These are phyloP conservation scores for Enteromius fasciolatus DNA, from an alignment of 2,797 vertebrate species.

Conservation along the genomic window DNA sequence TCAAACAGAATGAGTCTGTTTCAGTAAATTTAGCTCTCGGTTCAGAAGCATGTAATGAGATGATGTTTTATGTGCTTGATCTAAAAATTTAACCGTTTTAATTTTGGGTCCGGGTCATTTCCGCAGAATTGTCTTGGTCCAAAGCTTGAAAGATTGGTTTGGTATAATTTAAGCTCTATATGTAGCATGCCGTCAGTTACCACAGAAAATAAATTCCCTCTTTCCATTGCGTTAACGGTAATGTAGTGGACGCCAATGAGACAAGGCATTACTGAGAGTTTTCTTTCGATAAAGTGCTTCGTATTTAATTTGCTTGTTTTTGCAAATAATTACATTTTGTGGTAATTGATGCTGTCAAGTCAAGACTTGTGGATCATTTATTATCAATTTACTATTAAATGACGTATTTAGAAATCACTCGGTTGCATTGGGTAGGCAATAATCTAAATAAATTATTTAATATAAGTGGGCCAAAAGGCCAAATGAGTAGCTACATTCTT, in stretches of 20 bases:
- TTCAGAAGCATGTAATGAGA: constrained; percentile 23
- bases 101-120: neutral
- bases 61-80: constrained; percentile 26
- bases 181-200: neutral
- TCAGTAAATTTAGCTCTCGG: constrained; percentile 7
- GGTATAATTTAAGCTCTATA: neutral
- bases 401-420: neutral
- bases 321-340: neutral
- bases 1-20: constrained; percentile 34
- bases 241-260: neutral
- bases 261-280: neutral
- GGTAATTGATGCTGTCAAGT: neutral
- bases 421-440: neutral
- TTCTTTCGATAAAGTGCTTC: neutral
- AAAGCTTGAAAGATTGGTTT: constrained; percentile 3
- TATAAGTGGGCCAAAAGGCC: neutral
- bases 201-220: neutral
- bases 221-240: neutral
- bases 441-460: neutral
- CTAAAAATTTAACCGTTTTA: neutral
- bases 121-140: neutral
- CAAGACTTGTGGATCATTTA: neutral
- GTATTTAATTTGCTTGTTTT: constrained; percentile 8
- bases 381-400: neutral
- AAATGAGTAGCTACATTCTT: neutral